A percentile compares a stretch with the other conserved stretches of the same genome.
Conservation (phyloP, 2,797 vertebrate genomes). For the Silurus lanzhouensis region DNA sequence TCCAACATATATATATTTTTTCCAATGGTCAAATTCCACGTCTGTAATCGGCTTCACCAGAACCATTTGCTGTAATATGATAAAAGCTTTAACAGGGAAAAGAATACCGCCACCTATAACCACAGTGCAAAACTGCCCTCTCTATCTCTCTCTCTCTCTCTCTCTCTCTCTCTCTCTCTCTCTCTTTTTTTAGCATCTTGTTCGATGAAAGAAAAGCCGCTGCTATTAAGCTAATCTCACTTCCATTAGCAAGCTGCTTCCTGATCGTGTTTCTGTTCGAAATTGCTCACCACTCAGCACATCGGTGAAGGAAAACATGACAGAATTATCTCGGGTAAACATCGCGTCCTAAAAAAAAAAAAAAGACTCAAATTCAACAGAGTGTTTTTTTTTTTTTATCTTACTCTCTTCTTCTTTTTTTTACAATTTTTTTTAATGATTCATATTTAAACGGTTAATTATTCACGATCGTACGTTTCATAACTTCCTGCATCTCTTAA, state of each 20-base stretch:
- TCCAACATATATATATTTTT: neutral
- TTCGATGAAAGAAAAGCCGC: conserved; percentile 2
- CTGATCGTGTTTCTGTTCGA: conserved; percentile 6
- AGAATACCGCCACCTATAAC: neutral
- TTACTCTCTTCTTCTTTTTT: neutral
- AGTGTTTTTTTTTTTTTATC: neutral
- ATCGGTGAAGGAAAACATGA: conserved; percentile 17
- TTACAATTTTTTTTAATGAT: too few species aligned
- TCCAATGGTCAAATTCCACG: neutral
- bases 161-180: neutral
- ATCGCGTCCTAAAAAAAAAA: neutral
- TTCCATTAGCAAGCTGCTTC: conserved; percentile 29
- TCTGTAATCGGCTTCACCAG: neutral
- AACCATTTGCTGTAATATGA: conserved; percentile 15
- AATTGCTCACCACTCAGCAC: neutral
- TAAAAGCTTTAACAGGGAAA: conserved; percentile 17
- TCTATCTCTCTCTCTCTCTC: too few species aligned
- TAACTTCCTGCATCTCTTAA: neutral
- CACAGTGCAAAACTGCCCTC: neutral
- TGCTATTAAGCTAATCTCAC: conserved; percentile 24
- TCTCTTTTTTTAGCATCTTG: neutral
- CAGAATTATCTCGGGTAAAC: neutral
- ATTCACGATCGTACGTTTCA: neutral
- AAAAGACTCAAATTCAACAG: neutral
- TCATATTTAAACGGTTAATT: neutral